phyloP scores from a whole-genome alignment of 1,140 invertebrate species.

The Argopecten irradians region DNA sequence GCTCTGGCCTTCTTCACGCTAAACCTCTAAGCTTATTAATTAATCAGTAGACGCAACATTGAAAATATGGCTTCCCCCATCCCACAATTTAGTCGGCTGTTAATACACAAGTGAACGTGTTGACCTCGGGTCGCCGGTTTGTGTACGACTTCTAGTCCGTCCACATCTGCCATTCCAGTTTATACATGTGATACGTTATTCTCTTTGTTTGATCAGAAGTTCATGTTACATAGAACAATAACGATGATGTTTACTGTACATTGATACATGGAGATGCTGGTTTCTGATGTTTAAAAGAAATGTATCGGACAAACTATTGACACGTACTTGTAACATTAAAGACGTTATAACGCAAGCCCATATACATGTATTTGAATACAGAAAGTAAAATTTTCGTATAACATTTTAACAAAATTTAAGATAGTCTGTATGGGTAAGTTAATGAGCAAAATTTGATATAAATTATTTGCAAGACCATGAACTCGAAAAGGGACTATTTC shows the following conservation, averaged over 20 bases:
- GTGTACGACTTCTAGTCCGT: not conserved
- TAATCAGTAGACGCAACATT: conserved; percentile 31
- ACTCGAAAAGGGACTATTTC: not conserved
- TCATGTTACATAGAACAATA: not conserved
- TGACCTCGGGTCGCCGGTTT: not conserved
- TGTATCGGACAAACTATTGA: too few species aligned
- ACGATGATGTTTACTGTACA: not conserved
- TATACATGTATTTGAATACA: too few species aligned
- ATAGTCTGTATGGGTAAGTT: too few species aligned
- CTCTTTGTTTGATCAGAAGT: not conserved
- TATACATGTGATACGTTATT: not conserved
- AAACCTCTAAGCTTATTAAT: conserved; percentile 23
- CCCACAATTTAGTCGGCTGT: not conserved
- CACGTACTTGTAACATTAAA: too few species aligned
- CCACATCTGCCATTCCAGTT: not conserved
- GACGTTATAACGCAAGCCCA: too few species aligned
- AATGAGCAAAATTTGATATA: too few species aligned
- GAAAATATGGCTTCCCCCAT: conserved; percentile 6
- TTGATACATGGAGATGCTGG: too few species aligned
- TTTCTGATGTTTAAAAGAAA: too few species aligned
- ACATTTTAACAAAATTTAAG: too few species aligned
- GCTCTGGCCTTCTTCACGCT: conserved; percentile 24
- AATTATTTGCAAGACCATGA: too few species aligned
- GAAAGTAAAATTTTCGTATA: too few species aligned
- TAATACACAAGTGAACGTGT: not conserved